Conservation (phyloP, 2,797 vertebrate genomes). For the Tachyglossus aculeatus region DNA sequence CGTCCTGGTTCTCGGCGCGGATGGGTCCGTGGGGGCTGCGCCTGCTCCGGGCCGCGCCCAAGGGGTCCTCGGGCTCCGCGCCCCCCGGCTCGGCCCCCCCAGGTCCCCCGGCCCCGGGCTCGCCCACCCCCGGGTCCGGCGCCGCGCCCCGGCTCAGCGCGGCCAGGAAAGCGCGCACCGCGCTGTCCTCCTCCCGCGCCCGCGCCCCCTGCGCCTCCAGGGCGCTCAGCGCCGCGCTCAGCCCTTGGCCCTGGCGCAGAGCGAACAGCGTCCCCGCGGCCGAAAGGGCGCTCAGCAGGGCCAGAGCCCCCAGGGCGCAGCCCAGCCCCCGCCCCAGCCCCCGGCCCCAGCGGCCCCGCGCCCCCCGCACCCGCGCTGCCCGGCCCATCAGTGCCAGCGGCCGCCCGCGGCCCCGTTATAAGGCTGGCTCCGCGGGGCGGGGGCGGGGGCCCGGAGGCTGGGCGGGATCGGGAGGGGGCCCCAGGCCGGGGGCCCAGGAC, state of each 20-base stretch:
- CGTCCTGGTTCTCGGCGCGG: slow-evolving; percentile 78
- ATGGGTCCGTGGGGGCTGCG: slow-evolving; percentile 75
- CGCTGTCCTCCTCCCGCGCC: slow-evolving; percentile 68
- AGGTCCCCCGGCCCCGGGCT: background rate
- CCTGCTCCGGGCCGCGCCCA: slow-evolving; percentile 79
- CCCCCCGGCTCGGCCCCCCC: slow-evolving; percentile 31
- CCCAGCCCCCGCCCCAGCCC: slow-evolving; percentile 75
- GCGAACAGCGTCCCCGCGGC: slow-evolving; percentile 84
- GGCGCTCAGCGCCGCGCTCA: slow-evolving; percentile 72
- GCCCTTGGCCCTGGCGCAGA: slow-evolving; percentile 83
- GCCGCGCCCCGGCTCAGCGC: slow-evolving; percentile 62
- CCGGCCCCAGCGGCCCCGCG: slow-evolving; percentile 5
- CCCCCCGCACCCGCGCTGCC: slow-evolving; percentile 4
- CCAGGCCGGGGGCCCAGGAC: background rate
- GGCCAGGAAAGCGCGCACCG: slow-evolving; percentile 55
- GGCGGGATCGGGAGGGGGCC: background rate
- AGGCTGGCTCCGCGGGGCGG: slow-evolving; percentile 2
- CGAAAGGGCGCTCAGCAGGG: slow-evolving; percentile 80
- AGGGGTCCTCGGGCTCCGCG: slow-evolving; percentile 51
- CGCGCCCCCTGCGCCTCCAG: slow-evolving; percentile 72
- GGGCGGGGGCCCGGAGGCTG: background rate
- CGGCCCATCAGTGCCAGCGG: background rate
- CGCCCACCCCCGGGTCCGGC: background rate
- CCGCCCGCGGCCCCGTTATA: background rate
- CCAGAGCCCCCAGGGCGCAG: slow-evolving; percentile 77